These are phyloP conservation scores for Bombus vancouverensis DNA, from an alignment of 1,140 invertebrate genomes.

Conservation along the genomic window DNA sequence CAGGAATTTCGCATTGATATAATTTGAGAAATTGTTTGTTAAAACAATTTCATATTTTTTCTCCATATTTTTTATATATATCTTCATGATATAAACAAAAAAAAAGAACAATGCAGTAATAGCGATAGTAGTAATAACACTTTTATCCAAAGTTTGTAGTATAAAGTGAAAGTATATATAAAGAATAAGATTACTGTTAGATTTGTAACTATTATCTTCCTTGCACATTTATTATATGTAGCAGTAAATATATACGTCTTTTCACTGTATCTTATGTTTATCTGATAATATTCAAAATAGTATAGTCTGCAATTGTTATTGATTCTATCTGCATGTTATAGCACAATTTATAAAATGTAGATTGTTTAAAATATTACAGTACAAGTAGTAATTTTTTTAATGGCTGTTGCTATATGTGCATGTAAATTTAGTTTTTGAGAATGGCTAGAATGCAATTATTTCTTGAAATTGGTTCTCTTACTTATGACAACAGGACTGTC, in stretches of 20 bases:
- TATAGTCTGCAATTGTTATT: slow-evolving; percentile 48
- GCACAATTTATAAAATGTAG: slow-evolving; percentile 61
- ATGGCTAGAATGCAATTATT: slow-evolving; percentile 69
- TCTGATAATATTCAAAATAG: slow-evolving; percentile 51
- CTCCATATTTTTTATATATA: no score
- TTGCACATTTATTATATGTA: slow-evolving; percentile 26
- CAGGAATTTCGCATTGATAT: slow-evolving; percentile 3
- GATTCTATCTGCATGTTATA: slow-evolving; percentile 72
- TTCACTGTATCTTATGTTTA: slow-evolving; percentile 38
- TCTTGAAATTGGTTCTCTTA: slow-evolving; percentile 27
- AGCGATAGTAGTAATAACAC: not conserved
- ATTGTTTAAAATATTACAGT: slow-evolving; percentile 54
- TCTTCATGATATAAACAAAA: not conserved
- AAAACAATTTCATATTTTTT: not conserved
- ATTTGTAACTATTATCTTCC: slow-evolving; percentile 27
- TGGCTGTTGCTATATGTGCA: slow-evolving; percentile 63
- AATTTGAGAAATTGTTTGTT: slow-evolving; percentile 5
- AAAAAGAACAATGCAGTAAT: slow-evolving; percentile 32
- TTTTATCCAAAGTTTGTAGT: not conserved
- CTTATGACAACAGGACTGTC: slow-evolving; percentile 22
- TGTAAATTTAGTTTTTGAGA: slow-evolving; percentile 61
- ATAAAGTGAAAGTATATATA: slow-evolving; percentile 2
- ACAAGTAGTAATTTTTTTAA: slow-evolving; percentile 55
- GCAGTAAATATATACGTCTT: slow-evolving; percentile 61
- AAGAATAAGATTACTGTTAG: slow-evolving; percentile 11